Base-by-base conservation (phyloP, 2,888 invertebrate genomes). In the Saturnia japonica region DNA sequence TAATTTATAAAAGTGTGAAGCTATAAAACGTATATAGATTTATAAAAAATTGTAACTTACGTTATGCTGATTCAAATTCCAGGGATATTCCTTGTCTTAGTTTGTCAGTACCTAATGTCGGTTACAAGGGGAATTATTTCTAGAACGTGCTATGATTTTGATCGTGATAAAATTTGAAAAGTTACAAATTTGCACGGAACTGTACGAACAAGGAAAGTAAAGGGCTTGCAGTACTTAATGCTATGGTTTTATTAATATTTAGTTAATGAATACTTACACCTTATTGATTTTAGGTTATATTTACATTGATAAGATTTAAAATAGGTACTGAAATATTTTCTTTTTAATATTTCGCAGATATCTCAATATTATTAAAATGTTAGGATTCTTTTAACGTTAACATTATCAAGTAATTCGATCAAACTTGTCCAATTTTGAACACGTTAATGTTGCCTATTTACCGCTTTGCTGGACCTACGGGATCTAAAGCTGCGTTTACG, bases 171-270 rank as follows among this genome's bases (percentile, higher is more conserved):
- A 89, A 85, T 90, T 88, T 83, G 80, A 75, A 81, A 89, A 90
- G 88, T 90, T 91, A 85, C 87, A 86, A 89, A 90, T 89, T 88
- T 85, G 80, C 81, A 73, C 74, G 79, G 78, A 82, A 81, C 77
- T 79, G 81, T 82, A 81, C 80, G 84, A 87, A 84, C 82, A 86
- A 81, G 78, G 80, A 75, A 84, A 84, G 42, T 71, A 71, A 71
- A 71, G 71, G 64, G 42, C 22, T 68, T 62, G 71, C 62, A 60
- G 45, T 67, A 70, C 25, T 64, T 0, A 54, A 43, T 22, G 70
- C 54, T 40, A 42, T n/a, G 34, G 40, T 25, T 47, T 19, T 19
- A 47, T 47, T 47, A 47, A 43, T 43, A 12, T 43, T 34, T 34
- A 34, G 6, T n/a, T n/a, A n/a, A n/a, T n/a, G n/a, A n/a, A n/a